Base-by-base conservation (phyloP, 2,113 vertebrate species). In the Sinocyclocheilus anshuiensis region DNA sequence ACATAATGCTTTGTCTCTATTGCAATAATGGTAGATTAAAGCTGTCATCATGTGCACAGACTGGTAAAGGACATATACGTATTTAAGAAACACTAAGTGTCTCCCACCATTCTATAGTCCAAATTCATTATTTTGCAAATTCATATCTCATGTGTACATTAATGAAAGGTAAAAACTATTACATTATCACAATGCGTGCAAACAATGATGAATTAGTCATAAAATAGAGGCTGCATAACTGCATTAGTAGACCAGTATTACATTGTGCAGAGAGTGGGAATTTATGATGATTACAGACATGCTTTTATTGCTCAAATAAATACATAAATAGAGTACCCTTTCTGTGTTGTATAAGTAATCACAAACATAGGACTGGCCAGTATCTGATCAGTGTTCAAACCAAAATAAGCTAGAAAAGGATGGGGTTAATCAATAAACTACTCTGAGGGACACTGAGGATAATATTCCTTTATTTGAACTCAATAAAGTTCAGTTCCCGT, bases 401-500 rank as follows among this genome's bases (percentile, higher is more conserved):
- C 7, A 20, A n/a, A 59, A 59, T 59, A 59, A 59, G 5, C 57
- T 1, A 13, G 26, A 69, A 69, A 33, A 69, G 15, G 1, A 69
- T 69, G 29, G 29, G 24, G 29, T 53, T n/a, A 77, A 55, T 77
- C 1, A 6, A 53, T 4, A 6, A 48, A 42, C 36, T 45, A 20
- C n/a, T 81, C 12, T 24, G 29, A 80, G 12, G 26, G 22, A 12
- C 20, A 7, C 7, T 26, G 39, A 48, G 15, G 79, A 81, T 53
- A 71, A 61, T 81, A 53, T 26, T 59, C 3, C 4, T 53, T 22
- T 71, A 69, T 71, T 71, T 71, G 65, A 39, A 39, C 48, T 33
- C 48, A 82, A 45, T 50, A 74, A 81, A 50, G 59, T 65, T 63
- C 59, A 42, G 36, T 42, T 63, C 61, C 59, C 79, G 10, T 80